Evolutionary conservation across 2,113 vertebrate species (phyloP).

Genomic region (Caranx ignobilis): DNA sequence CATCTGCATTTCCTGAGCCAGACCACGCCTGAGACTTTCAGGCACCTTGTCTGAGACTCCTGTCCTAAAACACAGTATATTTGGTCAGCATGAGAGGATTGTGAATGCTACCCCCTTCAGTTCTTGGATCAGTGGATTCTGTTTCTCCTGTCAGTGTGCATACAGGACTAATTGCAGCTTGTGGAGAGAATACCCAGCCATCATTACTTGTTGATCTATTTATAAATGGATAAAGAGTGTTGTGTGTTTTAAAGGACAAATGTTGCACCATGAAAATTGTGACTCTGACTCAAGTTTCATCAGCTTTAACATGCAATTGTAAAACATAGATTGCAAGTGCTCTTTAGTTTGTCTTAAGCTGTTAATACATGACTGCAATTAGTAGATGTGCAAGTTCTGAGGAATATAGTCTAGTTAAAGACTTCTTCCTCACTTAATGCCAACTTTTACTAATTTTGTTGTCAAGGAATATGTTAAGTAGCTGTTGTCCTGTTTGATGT

Average conservation of each 20-base stretch:
- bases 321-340: slow-evolving; percentile 59
- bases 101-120: slow-evolving; percentile 48
- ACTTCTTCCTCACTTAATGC: slow-evolving; percentile 57
- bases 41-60: slow-evolving; percentile 73
- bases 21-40: slow-evolving; percentile 59
- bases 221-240: slow-evolving; percentile 73
- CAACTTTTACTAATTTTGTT: slow-evolving; percentile 59
- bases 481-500: slow-evolving; percentile 63
- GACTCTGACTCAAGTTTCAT: slow-evolving; percentile 59
- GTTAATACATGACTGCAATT: slow-evolving; percentile 55
- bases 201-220: slow-evolving; percentile 72
- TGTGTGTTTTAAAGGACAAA: slow-evolving; percentile 68
- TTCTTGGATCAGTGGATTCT: slow-evolving; percentile 64
- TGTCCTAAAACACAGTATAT: slow-evolving; percentile 54
- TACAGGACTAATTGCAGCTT: slow-evolving; percentile 65
- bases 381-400: slow-evolving; percentile 54
- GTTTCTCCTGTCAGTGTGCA: slow-evolving; percentile 48
- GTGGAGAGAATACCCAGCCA: slow-evolving; percentile 58
- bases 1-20: slow-evolving; percentile 66
- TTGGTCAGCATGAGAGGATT: slow-evolving; percentile 67
- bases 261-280: slow-evolving; percentile 65
- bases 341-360: slow-evolving; percentile 66
- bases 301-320: slow-evolving; percentile 67
- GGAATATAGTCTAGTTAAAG: slow-evolving; percentile 20
- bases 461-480: slow-evolving; percentile 50